phyloP scores from a whole-genome alignment of 2,888 invertebrate genomes.

The Sinhomidia bicolor region DNA sequence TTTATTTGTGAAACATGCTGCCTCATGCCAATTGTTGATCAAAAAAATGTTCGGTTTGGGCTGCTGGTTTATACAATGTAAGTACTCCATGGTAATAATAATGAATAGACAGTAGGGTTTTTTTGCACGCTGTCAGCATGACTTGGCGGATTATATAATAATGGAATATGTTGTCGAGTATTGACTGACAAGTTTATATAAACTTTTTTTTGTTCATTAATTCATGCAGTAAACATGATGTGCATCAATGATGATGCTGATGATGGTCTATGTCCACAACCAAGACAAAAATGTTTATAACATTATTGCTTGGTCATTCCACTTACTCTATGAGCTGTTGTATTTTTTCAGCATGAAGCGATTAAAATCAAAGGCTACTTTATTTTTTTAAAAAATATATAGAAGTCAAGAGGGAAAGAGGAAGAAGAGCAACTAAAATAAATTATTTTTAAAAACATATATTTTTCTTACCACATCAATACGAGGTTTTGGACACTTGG shows the following conservation, averaged over 20 bases:
- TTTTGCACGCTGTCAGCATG: slow-evolving; percentile 48
- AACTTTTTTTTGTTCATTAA: neutral
- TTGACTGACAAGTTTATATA: neutral
- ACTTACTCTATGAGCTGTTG: too few relatives aligned
- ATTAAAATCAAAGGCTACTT: slow-evolving; percentile 20
- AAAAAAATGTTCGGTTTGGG: too few relatives aligned
- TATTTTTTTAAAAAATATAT: too few relatives aligned
- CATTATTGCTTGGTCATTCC: slow-evolving; percentile 33
- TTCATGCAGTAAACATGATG: neutral
- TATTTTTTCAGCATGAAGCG: too few relatives aligned
- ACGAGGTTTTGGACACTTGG: slow-evolving; percentile 94
- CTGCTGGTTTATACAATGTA: too few relatives aligned
- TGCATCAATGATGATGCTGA: neutral
- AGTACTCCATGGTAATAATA: too few relatives aligned
- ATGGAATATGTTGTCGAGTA: neutral
- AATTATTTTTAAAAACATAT: too few relatives aligned
- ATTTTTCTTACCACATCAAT: slow-evolving; percentile 89
- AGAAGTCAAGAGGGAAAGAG: neutral
- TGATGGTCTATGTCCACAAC: neutral
- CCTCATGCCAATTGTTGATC: slow-evolving; percentile 35
- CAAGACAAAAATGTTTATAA: neutral
- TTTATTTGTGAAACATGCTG: slow-evolving; percentile 27
- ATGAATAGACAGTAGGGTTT: neutral
- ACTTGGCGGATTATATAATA: slow-evolving; percentile 37
- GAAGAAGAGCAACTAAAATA: neutral